Evolutionary conservation across 2,888 invertebrate species (phyloP), one percentile per base, ranked within the genome.

Genomic region (Cistogaster globosa): DNA sequence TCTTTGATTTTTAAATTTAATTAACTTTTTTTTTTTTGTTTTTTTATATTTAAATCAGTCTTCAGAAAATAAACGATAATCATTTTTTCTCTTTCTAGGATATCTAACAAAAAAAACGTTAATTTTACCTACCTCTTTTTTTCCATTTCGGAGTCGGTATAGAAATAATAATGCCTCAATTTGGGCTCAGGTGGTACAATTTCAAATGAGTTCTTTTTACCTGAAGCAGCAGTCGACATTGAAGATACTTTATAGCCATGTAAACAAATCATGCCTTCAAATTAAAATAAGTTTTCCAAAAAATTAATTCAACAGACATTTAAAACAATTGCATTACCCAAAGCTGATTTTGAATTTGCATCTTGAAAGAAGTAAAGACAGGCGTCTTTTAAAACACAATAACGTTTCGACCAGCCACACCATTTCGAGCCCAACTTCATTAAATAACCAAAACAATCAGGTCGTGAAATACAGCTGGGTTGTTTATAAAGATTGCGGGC

Each of bases 301-400:
- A 53, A 53, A 18, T 18, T 14, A 53, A 18, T 53, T 53, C 14
- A 20, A 18, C 32, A 32, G 32, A 32, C 6, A 53, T 18, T 42
- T 42, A 42, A 12, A 42, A 11, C 4, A 12, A 1, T 42, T 1
- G 8, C 0, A 42, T 42, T 42, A 57, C 16, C 98, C 92, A 97
- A 96, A 87, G 98, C 97, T 91, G 94, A 96, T 91, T 96, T 96
- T 89, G 98, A 96, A 91, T 96, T 96, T 5, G 96, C 96, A 91
- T 98, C 97, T 88, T 96, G 96, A 93, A 98, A 98, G 93, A 98
- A 98, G 93, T 98, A 98, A 32, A 98, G 94, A 88, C 98, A 98
- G 58, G 98, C 98, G 92, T 98, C 98, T 92, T 98, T 98, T 62
- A 98, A 94, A 48, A 99, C 97, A 93, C 98, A 98, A 93, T 98